These are phyloP conservation scores for Parauchenoglanis ngamensis DNA, from an alignment of 2,797 vertebrate genomes.

Conservation along the genomic window DNA sequence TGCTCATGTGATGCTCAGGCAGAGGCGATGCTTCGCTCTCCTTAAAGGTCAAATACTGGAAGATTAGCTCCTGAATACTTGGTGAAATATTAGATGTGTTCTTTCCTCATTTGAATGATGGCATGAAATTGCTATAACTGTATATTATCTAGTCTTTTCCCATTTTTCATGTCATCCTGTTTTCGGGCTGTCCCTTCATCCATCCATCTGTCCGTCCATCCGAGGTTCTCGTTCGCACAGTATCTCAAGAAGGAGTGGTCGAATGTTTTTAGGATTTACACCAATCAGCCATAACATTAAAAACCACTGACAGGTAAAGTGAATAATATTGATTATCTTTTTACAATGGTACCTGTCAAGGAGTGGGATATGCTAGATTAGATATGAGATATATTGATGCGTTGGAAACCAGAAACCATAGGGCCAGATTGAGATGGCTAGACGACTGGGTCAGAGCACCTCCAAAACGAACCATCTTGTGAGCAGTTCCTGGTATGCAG, in stretches of 20 bases:
- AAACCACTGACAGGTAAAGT: no score
- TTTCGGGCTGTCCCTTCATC: neutral
- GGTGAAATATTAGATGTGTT: conserved; percentile 22
- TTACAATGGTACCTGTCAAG: no score
- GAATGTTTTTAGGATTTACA: no score
- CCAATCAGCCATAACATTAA: no score
- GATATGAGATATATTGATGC: no score
- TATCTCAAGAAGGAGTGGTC: neutral
- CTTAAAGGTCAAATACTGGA: conserved; percentile 79
- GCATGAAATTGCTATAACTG: neutral
- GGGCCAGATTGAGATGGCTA: no score
- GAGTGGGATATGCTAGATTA: no score
- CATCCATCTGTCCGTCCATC: neutral
- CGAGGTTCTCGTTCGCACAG: neutral
- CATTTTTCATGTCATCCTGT: neutral
- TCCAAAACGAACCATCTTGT: no score
- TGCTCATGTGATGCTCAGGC: conserved; percentile 69
- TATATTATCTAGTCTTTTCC: neutral
- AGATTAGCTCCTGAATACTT: conserved; percentile 83
- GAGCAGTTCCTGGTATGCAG: no score
- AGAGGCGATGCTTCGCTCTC: conserved; percentile 73
- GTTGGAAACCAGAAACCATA: no score
- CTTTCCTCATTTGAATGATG: neutral
- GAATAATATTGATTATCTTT: no score
- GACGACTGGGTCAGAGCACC: no score